phyloP scores from a whole-genome alignment of 2,113 vertebrate genomes.

The Nothobranchius kuhntae region DNA sequence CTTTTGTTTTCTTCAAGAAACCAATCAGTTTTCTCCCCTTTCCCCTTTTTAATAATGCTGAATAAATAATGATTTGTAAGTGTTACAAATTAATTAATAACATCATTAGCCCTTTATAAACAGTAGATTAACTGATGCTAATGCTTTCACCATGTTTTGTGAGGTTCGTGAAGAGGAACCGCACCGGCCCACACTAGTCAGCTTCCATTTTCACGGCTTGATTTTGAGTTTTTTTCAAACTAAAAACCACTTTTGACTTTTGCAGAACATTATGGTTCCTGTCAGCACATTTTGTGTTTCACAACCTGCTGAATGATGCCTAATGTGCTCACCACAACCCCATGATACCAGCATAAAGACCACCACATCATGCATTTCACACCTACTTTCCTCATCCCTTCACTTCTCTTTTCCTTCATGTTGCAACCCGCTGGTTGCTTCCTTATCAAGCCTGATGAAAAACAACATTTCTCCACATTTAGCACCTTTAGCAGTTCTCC shows the following conservation, averaged over 20 bases:
- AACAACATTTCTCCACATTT: conserved; percentile 7
- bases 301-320: conserved; percentile 55
- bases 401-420: conserved; percentile 32
- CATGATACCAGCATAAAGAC: conserved; percentile 39
- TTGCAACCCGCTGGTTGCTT: background rate
- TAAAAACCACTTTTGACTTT: conserved; percentile 40
- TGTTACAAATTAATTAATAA: too few species aligned
- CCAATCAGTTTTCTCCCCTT: too few species aligned
- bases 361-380: conserved; percentile 46
- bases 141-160: too few species aligned
- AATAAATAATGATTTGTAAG: too few species aligned
- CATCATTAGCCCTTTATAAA: too few species aligned
- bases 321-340: conserved; percentile 58
- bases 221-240: conserved; percentile 20
- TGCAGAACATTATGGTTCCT: conserved; percentile 60
- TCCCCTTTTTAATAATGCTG: too few species aligned
- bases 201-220: conserved; percentile 30
- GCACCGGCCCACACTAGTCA: conserved; percentile 10
- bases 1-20: too few species aligned
- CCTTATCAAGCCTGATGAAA: background rate
- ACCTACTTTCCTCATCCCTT: conserved; percentile 22
- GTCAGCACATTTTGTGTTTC: conserved; percentile 70
- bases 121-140: too few species aligned
- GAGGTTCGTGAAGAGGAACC: conserved; percentile 45
- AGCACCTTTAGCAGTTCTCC: conserved; percentile 15